Evolutionary conservation across 2,888 invertebrate genomes (phyloP).

Genomic region (Notocelia uddmanniana): DNA sequence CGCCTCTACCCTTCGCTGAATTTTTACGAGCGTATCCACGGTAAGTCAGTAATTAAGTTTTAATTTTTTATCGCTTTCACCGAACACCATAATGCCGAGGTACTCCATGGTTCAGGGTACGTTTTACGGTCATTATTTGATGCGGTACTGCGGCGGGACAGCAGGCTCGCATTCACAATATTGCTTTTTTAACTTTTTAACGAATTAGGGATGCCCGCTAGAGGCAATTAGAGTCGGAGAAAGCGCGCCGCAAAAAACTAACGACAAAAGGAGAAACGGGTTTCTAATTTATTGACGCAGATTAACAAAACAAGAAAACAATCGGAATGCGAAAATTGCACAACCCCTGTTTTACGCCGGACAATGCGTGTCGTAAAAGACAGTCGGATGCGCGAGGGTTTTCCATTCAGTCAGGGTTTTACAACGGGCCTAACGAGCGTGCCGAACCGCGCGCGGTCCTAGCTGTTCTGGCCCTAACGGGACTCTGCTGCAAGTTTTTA

Average conservation of each 20-base stretch:
- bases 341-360: slow-evolving; percentile 52
- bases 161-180: slow-evolving; percentile 19
- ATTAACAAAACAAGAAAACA: slow-evolving; percentile 64
- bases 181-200: slow-evolving; percentile 45
- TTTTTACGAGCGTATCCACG: slow-evolving; percentile 50
- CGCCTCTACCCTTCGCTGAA: slow-evolving; percentile 40
- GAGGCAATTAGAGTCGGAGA: slow-evolving; percentile 65
- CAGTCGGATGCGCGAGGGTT: slow-evolving; percentile 27
- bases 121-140: slow-evolving; percentile 47
- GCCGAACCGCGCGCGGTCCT: slow-evolving; percentile 6
- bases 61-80: slow-evolving; percentile 51
- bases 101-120: slow-evolving; percentile 32
- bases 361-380: slow-evolving; percentile 39
- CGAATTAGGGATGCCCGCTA: slow-evolving; percentile 53
- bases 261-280: slow-evolving; percentile 53
- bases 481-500: slow-evolving; percentile 30
- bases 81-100: slow-evolving; percentile 44
- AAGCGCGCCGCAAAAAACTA: slow-evolving; percentile 62
- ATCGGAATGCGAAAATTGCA: slow-evolving; percentile 65
- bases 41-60: slow-evolving; percentile 50
- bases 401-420: slow-evolving; percentile 14
- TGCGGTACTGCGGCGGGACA: slow-evolving; percentile 25
- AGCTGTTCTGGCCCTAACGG: slow-evolving; percentile 29
- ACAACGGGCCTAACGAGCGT: slow-evolving; percentile 18
- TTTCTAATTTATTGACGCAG: slow-evolving; percentile 77